Evolutionary conservation across 2,888 invertebrate genomes (phyloP), one percentile per base, ranked within the genome.

Genomic region (Imbricaverruca yamaguchii): DNA sequence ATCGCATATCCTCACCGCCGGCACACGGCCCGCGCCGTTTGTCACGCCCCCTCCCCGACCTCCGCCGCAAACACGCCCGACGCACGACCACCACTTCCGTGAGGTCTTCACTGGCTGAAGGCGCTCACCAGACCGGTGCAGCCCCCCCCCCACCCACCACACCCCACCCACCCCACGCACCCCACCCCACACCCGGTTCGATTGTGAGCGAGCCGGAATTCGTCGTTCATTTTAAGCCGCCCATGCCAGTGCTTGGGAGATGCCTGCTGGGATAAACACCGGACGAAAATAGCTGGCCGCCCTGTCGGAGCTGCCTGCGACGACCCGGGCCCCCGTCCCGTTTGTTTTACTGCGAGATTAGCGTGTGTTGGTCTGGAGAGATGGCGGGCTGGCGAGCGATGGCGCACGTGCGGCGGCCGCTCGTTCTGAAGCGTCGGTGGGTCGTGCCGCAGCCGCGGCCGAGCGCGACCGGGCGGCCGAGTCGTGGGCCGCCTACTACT

Each of bases 401-500:
- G 39, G 39, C 39, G 39, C 39, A 39, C 39, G 18, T 63, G 9
- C n/a, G 63, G 63, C 6, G 7, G 63, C n/a, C 21, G 21, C 9
- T 18, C n/a, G 21, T 18, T 7, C 21, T 21, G 63, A 63, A 7
- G n/a, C 63, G 63, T 18, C 8, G 61, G 61, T 18, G 10, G 61
- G 21, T 18, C 8, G 61, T 63, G 21, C 74, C 21, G 21, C 74
- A 74, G 74, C 74, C 10, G 74, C 55, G 21, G 55, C 53, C 3
- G 74, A 74, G 18, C 55, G 12, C 11, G 74, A 74, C 18, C 53
- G 21, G 18, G 74, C 53, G 53, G 74, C 23, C 13, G 23, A 55
- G 53, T 74, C 74, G 9, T 74, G 74, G 74, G 53, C 74, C 15
- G 53, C 74, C 55, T 74, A 74, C 74, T 74, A 74, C 74, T 23